Base-by-base conservation (phyloP, 2,113 vertebrate species). In the Ranitomeya variabilis region DNA sequence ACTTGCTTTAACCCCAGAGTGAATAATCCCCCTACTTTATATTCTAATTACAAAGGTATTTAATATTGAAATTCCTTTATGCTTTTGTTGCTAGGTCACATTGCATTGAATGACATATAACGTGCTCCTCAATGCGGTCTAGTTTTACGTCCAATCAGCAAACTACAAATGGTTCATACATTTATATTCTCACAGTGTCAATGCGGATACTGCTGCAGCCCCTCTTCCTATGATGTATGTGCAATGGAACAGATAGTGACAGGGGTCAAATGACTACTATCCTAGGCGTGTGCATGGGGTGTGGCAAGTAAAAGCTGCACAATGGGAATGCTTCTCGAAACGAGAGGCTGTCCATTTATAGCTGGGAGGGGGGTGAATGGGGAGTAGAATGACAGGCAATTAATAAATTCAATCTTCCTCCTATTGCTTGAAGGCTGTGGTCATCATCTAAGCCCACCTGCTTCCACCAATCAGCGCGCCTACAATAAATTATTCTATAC, bases 341-440 rank as follows among this genome's bases (percentile, higher is more conserved):
- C 37, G 51, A 76, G 73, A 76, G 73, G 37, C 73, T 52, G 73
- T 21, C 73, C 73, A 76, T 52, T 52, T 52, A 51, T 76, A 76
- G 45, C 52, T 1, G 45, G 71, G 71, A 37, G 12, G 73, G 73
- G 18, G 73, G 73, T 45, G 73, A 18, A 45, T 73, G 45, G 73
- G 73, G 71, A 74, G 71, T 51, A 18, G 71, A 71, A 45, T 31
- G 51, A 8, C 71, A 45, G 71, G 19, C 71, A 51, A 51, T 52
- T 76, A 76, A 76, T 76, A 76, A 76, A 76, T 76, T 76, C 73
- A 76, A 52, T 76, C 45, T 76, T 76, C 73, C 73, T 76, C 73
- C 73, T 52, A 76, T 10, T 76, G 73, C 73, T 76, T 12, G 73
- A 45, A 52, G 73, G 73, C 73, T 76, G 8, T 52, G 73, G 73